phyloP scores from a whole-genome alignment of 2,113 vertebrate genomes.

The Riparia riparia region DNA sequence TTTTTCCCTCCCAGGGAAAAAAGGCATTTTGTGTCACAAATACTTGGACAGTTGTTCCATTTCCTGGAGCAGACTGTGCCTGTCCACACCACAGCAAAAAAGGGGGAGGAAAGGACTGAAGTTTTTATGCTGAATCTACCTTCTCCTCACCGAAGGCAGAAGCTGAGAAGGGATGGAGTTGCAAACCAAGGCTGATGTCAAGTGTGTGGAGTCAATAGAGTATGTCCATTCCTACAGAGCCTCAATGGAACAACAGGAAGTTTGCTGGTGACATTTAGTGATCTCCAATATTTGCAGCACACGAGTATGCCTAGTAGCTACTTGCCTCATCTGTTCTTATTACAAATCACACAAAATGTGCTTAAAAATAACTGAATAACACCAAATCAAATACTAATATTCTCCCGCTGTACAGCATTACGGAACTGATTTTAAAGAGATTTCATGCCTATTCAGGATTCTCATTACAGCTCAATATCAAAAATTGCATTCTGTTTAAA shows the following conservation, averaged over 20 bases:
- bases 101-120: background rate
- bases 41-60: background rate
- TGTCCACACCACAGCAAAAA: background rate
- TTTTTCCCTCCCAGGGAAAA: no score
- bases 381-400: background rate
- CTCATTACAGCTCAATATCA: background rate
- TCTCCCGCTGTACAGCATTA: background rate
- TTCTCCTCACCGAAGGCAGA: background rate
- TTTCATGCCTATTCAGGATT: background rate
- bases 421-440: background rate
- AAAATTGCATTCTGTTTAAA: background rate
- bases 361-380: conserved; percentile 34
- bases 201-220: background rate
- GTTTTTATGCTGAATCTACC: background rate
- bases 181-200: background rate
- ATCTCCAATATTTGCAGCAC: conserved; percentile 1
- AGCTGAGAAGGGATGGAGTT: background rate
- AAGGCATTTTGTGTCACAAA: background rate
- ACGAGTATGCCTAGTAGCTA: background rate
- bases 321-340: conserved; percentile 2
- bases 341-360: background rate
- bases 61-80: background rate
- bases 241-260: background rate
- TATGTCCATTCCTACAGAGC: background rate
- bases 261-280: conserved; percentile 7